Percentiles rank a stretch among this genome's conserved stretches.
These are phyloP conservation scores for Zeuzera pyrina DNA, from an alignment of 2,888 invertebrate genomes.

Conservation along the genomic window DNA sequence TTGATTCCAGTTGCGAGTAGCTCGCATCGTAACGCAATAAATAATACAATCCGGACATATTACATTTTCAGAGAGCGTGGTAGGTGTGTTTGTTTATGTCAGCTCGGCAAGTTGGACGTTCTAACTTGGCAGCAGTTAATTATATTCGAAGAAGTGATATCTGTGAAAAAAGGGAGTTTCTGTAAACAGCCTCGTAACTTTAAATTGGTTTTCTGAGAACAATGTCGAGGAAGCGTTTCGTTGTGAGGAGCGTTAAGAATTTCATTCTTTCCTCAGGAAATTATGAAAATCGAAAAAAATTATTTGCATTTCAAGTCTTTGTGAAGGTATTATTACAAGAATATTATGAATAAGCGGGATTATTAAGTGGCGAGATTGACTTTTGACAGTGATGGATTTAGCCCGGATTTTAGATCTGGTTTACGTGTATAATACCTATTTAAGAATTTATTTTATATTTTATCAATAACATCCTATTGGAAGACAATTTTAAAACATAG, in stretches of 20 bases:
- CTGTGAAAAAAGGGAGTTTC: conserved; percentile 36
- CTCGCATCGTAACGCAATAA: too few relatives aligned
- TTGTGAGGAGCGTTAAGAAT: conserved; percentile 26
- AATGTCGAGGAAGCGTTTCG: conserved; percentile 12
- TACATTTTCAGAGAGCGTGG: conserved; percentile 5
- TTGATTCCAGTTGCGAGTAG: too few relatives aligned
- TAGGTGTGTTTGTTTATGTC: conserved; percentile 16
- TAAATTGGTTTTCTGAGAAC: conserved; percentile 36
- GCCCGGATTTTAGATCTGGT: neutral
- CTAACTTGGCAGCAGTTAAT: conserved; percentile 32
- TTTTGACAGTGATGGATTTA: conserved; percentile 5
- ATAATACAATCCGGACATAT: too few relatives aligned
- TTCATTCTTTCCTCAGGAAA: conserved; percentile 30
- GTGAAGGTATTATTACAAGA: conserved; percentile 10
- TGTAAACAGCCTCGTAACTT: conserved; percentile 44
- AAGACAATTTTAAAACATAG: too few relatives aligned
- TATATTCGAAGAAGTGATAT: conserved; percentile 41
- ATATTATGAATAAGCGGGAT: conserved; percentile 10
- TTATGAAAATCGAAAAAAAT: conserved; percentile 17
- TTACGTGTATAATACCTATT: neutral
- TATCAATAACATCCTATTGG: neutral
- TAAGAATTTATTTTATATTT: neutral
- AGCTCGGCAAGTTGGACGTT: conserved; percentile 21
- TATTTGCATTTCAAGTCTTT: conserved; percentile 12
- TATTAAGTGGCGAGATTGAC: conserved; percentile 5